These are phyloP conservation scores for Bothrops jararaca DNA, from an alignment of 2,113 vertebrate genomes.

Conservation along the genomic window DNA sequence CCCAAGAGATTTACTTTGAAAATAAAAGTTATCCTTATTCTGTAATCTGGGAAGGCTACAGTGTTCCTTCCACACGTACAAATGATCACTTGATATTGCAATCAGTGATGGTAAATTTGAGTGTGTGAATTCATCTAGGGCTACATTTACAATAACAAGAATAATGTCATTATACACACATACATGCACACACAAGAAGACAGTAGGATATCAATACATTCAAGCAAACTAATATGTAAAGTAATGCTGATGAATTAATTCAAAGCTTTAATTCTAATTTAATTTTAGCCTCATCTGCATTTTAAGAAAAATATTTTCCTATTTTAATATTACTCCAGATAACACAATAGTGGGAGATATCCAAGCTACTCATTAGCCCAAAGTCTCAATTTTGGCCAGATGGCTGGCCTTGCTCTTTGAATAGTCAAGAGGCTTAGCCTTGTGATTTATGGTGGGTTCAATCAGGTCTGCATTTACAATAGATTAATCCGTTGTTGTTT, in stretches of 20 bases:
- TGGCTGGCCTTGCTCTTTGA: conserved; percentile 59
- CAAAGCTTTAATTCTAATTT: conserved; percentile 24
- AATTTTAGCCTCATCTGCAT: conserved; percentile 33
- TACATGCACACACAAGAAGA: not conserved
- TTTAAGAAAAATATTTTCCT: conserved; percentile 37
- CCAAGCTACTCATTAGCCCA: conserved; percentile 56
- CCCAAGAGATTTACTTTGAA: not conserved
- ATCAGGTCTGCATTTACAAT: conserved; percentile 39
- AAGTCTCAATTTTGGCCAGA: conserved; percentile 62
- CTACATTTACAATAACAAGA: not conserved
- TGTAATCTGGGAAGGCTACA: not conserved
- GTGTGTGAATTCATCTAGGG: not conserved
- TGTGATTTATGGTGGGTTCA: conserved; percentile 59
- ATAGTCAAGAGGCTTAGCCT: conserved; percentile 50
- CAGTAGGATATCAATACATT: conserved; percentile 20
- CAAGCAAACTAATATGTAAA: not conserved
- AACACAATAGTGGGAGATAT: conserved; percentile 57
- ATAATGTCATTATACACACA: not conserved
- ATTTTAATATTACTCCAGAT: conserved; percentile 54
- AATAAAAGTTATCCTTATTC: not conserved
- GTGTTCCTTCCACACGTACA: not conserved
- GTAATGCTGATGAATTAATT: conserved; percentile 34
- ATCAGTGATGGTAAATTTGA: not conserved
- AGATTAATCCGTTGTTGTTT: conserved; percentile 26
- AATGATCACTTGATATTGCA: not conserved